These are phyloP conservation scores for Muscicapa adusta DNA, from an alignment of 2,113 vertebrate species.

Conservation along the genomic window DNA sequence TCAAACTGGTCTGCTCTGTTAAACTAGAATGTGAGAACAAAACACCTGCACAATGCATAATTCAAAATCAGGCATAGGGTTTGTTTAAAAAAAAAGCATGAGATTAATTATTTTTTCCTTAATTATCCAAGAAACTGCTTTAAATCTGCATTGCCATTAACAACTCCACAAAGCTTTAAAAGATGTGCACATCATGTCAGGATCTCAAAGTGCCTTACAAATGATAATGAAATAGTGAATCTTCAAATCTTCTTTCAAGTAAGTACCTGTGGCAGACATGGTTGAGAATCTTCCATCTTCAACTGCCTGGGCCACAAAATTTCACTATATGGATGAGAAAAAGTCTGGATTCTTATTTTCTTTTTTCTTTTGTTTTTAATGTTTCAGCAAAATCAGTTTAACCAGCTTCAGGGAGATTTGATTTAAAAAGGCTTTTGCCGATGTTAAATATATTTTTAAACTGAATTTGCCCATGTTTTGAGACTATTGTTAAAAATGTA, in stretches of 20 bases:
- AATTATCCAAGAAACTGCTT: not conserved
- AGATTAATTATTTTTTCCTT: not conserved
- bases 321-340: not conserved
- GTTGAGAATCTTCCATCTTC: not conserved
- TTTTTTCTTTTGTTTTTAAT: not conserved
- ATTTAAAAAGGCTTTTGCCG: not conserved
- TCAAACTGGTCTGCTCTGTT: not conserved
- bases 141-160: not conserved
- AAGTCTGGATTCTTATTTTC: not conserved
- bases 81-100: not conserved
- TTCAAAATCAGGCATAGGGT: not conserved
- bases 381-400: not conserved
- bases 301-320: not conserved
- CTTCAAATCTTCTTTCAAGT: not conserved
- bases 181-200: not conserved
- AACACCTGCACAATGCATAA: not conserved
- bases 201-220: not conserved
- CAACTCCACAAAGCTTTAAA: not conserved
- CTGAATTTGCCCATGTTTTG: not conserved
- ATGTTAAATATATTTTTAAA: not conserved
- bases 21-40: not conserved
- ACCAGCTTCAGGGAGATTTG: not conserved
- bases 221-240: not conserved
- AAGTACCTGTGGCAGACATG: not conserved
- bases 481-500: constrained; percentile 12